Evolutionary conservation across 2,888 invertebrate species (phyloP), one percentile per base, ranked within the genome.

Genomic region (Augiades crinisus): DNA sequence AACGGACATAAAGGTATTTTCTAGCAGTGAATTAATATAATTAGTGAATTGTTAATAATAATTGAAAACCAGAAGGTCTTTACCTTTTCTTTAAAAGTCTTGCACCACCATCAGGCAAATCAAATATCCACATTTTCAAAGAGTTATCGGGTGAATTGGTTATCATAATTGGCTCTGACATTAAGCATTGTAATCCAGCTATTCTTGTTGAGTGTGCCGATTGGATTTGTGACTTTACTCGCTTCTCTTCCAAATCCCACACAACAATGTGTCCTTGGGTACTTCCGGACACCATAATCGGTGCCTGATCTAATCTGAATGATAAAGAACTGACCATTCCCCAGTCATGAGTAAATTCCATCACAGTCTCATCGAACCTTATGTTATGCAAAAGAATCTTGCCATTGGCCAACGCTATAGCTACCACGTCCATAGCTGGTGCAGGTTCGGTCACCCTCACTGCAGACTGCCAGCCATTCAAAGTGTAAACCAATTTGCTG

Each of bases 111-210:
- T 98, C 98, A 5, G 96, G 93, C 91, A 95, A 91, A 78, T 99
- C 99, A 90, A 99, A 96, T 60, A 95, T 94, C 94, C 96, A 95
- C 57, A 97, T 85, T 78, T 98, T 98, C 59, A 99, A 85, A 4
- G 97, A 95, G 77, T 99, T 99, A 69, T 99, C 99, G n/a, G 95
- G 92, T 0, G 98, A 97, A 7, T 97, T 97, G 0, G 98, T 96
- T 1, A 98, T 92, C 80, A 99, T 90, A 0, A 99, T 78, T 0
- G 99, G 98, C 75, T 99, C 98, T 51, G 93, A 95, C 38, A 95
- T 94, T 38, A 99, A 88, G 81, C 95, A 98, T 61, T 94, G 90
- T 64, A 98, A 82, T 0, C 98, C 97, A 6, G 94, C 93, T 2
- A 99, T 94, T 7, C 93, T 78, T 1, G 89, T 91, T 37, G 91